Base-by-base conservation (phyloP, 2,113 vertebrate species). In the Uropsilus gracilis region DNA sequence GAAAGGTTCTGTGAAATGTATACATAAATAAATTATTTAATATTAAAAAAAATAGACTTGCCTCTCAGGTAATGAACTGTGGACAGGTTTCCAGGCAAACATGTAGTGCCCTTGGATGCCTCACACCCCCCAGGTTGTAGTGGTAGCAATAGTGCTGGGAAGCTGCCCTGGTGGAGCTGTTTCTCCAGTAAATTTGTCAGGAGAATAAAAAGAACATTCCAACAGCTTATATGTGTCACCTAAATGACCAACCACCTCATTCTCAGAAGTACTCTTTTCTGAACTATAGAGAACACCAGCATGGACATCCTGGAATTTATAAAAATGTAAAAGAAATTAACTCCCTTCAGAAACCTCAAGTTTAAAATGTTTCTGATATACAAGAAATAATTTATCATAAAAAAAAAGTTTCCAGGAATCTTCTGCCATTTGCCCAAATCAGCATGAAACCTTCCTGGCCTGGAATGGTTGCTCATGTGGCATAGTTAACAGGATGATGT, bases 31-130 rank as follows among this genome's bases (percentile, higher is more conserved):
- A n/a, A n/a, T n/a, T n/a, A n/a, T n/a, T n/a, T n/a, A n/a, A n/a
- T n/a, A n/a, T n/a, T n/a, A n/a, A n/a, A n/a, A n/a, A n/a, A 96
- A 84, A 95, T 37, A 95, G 91, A 96, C 61, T 71, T 69, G 44
- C 17, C 89, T 96, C 81, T 89, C 59, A 92, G 89, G 93, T 94
- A 94, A 83, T 53, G 92, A 96, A 86, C 42, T 57, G 39, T 5
- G 66, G 96, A 94, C 64, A 53, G 13, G 64, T 68, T 68, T 91
- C 93, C 86, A 87, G 92, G 82, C 73, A 39, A 64, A 81, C 14
- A 28, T 12, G 48, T 42, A 48, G 30, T 44, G 2, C 8, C n/a
- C 96, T 91, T 71, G n/a, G 73, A 91, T 82, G 93, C 83, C 68
- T 84, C 24, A 84, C 37, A 48, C 77, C 68, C 11, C 53, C 30